These are phyloP conservation scores for Nomada fucata DNA, from an alignment of 2,888 invertebrate species.

Conservation along the genomic window DNA sequence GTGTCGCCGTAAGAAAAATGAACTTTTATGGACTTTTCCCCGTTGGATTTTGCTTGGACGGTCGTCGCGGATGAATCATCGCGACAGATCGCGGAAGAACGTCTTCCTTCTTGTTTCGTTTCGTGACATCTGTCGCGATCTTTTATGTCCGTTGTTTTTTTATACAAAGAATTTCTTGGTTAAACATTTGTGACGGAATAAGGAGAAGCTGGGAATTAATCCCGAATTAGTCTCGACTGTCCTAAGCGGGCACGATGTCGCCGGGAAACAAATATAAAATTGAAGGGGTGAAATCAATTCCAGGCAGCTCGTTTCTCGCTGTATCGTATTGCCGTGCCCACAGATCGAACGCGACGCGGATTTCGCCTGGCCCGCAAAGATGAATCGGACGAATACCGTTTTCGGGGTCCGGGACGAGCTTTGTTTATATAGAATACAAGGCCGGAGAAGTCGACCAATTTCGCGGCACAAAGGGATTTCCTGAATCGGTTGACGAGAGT, in stretches of 20 bases:
- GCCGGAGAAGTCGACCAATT: conserved; percentile 73
- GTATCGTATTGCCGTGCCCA: background rate
- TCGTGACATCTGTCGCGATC: background rate
- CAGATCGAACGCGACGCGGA: conserved; percentile 15
- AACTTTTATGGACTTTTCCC: conserved; percentile 44
- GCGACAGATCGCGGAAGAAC: conserved; percentile 13
- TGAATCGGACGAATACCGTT: conserved; percentile 38
- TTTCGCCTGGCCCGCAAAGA: conserved; percentile 47
- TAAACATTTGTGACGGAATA: background rate
- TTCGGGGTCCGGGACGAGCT: conserved; percentile 61
- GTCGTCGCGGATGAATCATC: conserved; percentile 7
- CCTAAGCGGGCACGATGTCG: too few species aligned
- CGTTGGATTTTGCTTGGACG: conserved; percentile 5
- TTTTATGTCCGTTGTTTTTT: background rate
- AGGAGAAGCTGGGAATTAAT: too few species aligned
- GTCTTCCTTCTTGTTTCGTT: background rate
- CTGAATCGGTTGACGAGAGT: conserved; percentile 48
- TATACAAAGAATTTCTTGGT: background rate
- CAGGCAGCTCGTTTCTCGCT: background rate
- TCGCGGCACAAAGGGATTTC: conserved; percentile 70
- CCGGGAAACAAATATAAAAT: too few species aligned
- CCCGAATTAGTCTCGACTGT: too few species aligned
- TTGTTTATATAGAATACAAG: conserved; percentile 73
- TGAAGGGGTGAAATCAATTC: too few species aligned
- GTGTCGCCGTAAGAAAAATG: conserved; percentile 39